phyloP scores from a whole-genome alignment of 2,888 invertebrate species.

The Achlya flavicornis region DNA sequence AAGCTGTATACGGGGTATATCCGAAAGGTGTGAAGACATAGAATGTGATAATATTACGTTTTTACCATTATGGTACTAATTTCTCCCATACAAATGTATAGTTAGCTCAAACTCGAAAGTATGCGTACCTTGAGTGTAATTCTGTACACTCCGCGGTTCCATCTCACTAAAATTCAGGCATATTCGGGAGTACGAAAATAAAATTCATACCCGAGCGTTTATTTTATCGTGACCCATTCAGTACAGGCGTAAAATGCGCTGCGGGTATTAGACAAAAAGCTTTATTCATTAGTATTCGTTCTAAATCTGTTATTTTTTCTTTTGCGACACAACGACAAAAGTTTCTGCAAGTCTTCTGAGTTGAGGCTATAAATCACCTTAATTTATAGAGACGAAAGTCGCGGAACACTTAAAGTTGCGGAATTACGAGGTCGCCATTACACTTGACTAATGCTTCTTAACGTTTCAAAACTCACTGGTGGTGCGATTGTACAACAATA shows the following conservation, averaged over 20 bases:
- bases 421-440: constrained; percentile 53
- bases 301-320: constrained; percentile 67
- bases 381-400: constrained; percentile 77
- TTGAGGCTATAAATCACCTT: constrained; percentile 75
- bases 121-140: no score
- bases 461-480: constrained; percentile 32
- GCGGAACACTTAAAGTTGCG: constrained; percentile 60
- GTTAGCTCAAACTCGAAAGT: no score
- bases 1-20: no score
- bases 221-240: constrained; percentile 48
- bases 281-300: constrained; percentile 63
- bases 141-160: constrained; percentile 15
- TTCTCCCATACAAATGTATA: no score
- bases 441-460: constrained; percentile 65
- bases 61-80: no score
- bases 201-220: constrained; percentile 41
- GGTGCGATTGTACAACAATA: constrained; percentile 34
- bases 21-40: no score
- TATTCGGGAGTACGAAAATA: constrained; percentile 41
- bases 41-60: no score
- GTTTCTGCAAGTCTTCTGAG: constrained; percentile 63
- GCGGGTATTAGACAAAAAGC: constrained; percentile 52
- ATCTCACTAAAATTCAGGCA: constrained; percentile 32
- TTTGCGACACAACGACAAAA: constrained; percentile 61
- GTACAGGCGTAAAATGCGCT: constrained; percentile 40